These are phyloP conservation scores for Phymatocera aterrima DNA, from an alignment of 2,888 invertebrate genomes.

Conservation along the genomic window DNA sequence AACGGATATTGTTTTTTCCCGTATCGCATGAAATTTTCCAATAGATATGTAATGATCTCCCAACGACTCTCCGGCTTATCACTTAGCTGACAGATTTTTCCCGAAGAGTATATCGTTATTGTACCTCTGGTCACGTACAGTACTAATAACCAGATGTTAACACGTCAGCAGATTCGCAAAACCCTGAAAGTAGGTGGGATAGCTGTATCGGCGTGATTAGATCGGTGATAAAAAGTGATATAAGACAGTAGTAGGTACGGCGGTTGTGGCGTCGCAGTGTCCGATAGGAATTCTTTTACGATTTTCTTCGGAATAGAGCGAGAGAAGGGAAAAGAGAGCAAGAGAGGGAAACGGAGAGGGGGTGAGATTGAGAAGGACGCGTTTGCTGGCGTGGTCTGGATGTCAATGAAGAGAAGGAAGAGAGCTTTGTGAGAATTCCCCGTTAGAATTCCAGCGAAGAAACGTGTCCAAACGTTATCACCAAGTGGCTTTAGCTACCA, in stretches of 20 bases:
- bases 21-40: too few species aligned
- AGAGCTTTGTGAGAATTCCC: neutral
- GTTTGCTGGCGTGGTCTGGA: constrained; percentile 18
- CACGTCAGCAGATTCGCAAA: constrained; percentile 12
- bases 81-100: neutral
- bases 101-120: neutral
- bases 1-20: too few species aligned
- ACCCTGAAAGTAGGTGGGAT: neutral
- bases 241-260: neutral
- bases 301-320: neutral
- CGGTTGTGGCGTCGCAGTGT: neutral
- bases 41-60: too few species aligned
- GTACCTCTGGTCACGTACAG: neutral
- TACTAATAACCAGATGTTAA: constrained; percentile 11
- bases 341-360: too few species aligned
- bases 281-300: constrained; percentile 31
- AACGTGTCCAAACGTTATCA: constrained; percentile 61
- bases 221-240: constrained; percentile 30
- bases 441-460: constrained; percentile 52
- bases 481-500: constrained; percentile 51
- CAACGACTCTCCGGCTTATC: too few species aligned
- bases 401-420: too few species aligned
- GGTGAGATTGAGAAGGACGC: neutral
- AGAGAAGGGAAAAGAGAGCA: neutral
- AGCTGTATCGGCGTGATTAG: constrained; percentile 18